Evolutionary conservation across 1,140 invertebrate genomes (phyloP).

Genomic region (Macrobrachium rosenbergii): DNA sequence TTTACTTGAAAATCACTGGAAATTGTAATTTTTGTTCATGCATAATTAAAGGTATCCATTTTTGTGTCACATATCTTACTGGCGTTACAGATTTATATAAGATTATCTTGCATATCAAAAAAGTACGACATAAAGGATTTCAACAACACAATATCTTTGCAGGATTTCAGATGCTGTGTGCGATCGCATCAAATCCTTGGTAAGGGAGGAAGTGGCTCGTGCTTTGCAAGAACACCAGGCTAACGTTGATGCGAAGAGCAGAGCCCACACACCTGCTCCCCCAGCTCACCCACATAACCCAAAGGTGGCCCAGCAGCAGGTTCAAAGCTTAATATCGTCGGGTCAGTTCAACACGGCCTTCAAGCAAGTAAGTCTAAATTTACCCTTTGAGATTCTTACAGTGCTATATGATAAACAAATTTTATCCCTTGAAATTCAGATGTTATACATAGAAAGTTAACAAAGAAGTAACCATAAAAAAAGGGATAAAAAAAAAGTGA

Average conservation of each 20-base stretch:
- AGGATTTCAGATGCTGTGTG: conserved; percentile 43
- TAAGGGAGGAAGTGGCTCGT: conserved; percentile 75
- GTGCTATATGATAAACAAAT: too few species aligned
- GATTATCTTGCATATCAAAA: too few species aligned
- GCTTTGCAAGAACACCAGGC: conserved; percentile 76
- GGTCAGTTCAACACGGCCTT: conserved; percentile 89
- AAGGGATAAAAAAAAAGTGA: not conserved
- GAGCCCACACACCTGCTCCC: conserved; percentile 80
- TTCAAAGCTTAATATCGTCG: conserved; percentile 80
- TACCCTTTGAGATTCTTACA: too few species aligned
- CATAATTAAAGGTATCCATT: too few species aligned
- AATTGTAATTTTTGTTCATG: too few species aligned
- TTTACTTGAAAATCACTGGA: too few species aligned
- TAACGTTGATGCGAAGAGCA: conserved; percentile 75
- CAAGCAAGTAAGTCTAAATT: conserved; percentile 74
- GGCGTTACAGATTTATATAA: too few species aligned
- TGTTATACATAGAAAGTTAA: not conserved
- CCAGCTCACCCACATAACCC: conserved; percentile 75
- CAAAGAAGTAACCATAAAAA: conserved; percentile 16
- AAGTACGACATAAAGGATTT: too few species aligned
- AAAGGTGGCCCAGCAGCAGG: conserved; percentile 77
- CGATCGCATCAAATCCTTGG: conserved; percentile 62
- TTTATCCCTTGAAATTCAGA: too few species aligned
- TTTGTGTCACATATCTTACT: too few species aligned
- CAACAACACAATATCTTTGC: not conserved